Percentiles rank a stretch among this genome's conserved stretches.
Evolutionary conservation across 2,113 vertebrate genomes (phyloP).

Genomic region (Phalacrocorax brasilianus): DNA sequence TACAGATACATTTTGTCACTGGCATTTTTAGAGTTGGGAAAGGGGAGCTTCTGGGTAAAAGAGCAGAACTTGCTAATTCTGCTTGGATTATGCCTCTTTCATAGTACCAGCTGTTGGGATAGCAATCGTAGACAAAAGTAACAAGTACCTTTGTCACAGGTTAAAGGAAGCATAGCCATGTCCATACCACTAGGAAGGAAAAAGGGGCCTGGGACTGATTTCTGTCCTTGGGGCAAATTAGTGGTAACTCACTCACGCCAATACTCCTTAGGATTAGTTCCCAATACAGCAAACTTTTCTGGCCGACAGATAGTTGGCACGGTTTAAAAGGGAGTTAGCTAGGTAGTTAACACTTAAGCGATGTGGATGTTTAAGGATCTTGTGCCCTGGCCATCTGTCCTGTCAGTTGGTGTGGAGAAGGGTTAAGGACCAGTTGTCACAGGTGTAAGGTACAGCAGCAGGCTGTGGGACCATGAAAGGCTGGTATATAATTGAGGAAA

Average conservation of each 20-base stretch:
- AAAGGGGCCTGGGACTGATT: neutral
- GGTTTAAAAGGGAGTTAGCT: neutral
- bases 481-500: neutral
- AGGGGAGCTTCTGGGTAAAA: neutral
- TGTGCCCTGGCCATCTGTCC: neutral
- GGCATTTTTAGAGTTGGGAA: neutral
- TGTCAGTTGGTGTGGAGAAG: neutral
- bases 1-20: neutral
- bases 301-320: neutral
- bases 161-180: neutral
- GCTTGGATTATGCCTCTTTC: neutral
- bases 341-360: neutral
- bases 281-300: neutral
- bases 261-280: neutral
- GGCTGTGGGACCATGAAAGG: neutral
- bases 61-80: neutral
- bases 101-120: neutral
- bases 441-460: neutral
- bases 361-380: neutral
- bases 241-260: neutral
- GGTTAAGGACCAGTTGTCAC: neutral
- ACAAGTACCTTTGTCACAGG: neutral
- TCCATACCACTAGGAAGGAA: neutral
- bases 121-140: neutral
- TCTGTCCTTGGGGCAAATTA: neutral